These are phyloP conservation scores for Rhodinocichla rosea DNA, from an alignment of 2,113 vertebrate species.

Conservation along the genomic window DNA sequence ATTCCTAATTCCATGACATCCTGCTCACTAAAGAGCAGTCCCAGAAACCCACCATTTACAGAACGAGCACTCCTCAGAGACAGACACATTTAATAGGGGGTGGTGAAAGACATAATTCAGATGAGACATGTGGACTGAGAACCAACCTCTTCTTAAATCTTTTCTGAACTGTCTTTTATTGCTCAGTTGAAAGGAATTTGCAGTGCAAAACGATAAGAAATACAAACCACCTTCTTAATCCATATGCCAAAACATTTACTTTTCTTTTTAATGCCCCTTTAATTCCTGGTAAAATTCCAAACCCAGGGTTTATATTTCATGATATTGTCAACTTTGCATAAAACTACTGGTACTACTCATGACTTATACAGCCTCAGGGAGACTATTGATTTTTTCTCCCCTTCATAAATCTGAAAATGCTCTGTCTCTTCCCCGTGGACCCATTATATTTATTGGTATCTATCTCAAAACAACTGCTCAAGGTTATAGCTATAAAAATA, in stretches of 20 bases:
- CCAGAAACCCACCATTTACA: background rate
- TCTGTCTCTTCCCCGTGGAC: constrained; percentile 74
- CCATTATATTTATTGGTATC: constrained; percentile 84
- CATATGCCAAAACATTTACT: constrained; percentile 46
- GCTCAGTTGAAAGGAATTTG: constrained; percentile 49
- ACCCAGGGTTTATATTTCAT: constrained; percentile 74
- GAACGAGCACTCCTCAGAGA: constrained; percentile 37
- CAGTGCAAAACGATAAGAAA: constrained; percentile 36
- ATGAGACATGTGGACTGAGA: constrained; percentile 23
- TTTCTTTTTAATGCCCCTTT: constrained; percentile 63
- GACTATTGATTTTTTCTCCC: constrained; percentile 75
- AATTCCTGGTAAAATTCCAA: constrained; percentile 71
- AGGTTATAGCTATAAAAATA: constrained; percentile 82
- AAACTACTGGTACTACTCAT: constrained; percentile 71
- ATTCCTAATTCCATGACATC: constrained; percentile 5
- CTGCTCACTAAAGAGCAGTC: constrained; percentile 12
- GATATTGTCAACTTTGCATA: constrained; percentile 75
- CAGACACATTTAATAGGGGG: constrained; percentile 33
- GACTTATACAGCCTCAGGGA: constrained; percentile 73
- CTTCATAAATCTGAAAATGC: constrained; percentile 83
- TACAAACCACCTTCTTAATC: constrained; percentile 50
- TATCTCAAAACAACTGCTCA: constrained; percentile 81
- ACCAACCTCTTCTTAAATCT: constrained; percentile 6
- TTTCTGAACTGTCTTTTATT: constrained; percentile 5
- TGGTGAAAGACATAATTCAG: constrained; percentile 20